phyloP scores from a whole-genome alignment of 2,113 vertebrate species.

The Rhinopithecus roxellana region DNA sequence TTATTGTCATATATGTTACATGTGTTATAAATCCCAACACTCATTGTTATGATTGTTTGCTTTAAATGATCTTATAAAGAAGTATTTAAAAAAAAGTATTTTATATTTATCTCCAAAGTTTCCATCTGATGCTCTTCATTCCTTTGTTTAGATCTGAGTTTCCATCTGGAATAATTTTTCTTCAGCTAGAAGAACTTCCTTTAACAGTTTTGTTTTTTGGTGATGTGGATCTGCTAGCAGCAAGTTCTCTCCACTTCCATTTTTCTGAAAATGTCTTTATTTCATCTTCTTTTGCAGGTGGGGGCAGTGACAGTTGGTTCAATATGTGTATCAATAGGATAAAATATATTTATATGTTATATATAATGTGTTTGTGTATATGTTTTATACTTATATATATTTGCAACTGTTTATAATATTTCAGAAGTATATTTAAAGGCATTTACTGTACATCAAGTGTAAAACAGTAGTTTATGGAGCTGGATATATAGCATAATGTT shows the following conservation, averaged over 20 bases:
- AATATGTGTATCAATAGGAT: background rate
- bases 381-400: too few species aligned
- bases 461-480: background rate
- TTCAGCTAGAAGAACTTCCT: background rate
- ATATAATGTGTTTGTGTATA: too few species aligned
- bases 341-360: background rate
- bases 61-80: background rate
- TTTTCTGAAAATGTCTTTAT: slow-evolving; percentile 29
- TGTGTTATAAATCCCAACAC: background rate
- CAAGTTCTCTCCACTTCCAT: background rate
- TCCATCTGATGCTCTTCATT: background rate
- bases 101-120: background rate
- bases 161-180: slow-evolving; percentile 25
- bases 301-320: background rate
- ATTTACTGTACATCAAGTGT: background rate
- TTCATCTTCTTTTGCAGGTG: background rate
- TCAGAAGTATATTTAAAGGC: background rate
- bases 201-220: background rate
- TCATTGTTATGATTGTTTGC: background rate
- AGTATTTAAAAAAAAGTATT: background rate
- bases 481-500: background rate
- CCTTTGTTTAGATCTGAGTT: background rate
- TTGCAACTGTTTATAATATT: background rate
- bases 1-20: background rate
- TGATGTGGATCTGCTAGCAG: background rate